phyloP scores from a whole-genome alignment of 2,113 vertebrate species.

The Calidris pygmaea region DNA sequence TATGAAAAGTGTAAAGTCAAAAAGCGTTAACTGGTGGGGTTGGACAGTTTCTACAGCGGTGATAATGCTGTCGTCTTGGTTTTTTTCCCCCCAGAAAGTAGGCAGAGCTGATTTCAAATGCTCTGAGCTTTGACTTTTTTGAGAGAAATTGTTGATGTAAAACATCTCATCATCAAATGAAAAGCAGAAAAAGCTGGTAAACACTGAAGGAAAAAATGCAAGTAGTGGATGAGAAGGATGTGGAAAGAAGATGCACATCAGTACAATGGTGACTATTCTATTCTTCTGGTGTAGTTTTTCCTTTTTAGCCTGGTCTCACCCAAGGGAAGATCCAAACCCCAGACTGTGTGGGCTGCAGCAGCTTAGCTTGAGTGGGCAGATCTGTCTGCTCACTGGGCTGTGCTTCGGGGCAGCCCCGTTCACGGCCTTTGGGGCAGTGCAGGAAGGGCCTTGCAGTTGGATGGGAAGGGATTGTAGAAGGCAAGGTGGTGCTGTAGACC shows the following conservation, averaged over 20 bases:
- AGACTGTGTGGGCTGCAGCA: fast-evolving
- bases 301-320: background rate
- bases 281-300: background rate
- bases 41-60: background rate
- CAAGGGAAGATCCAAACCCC: background rate
- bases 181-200: background rate
- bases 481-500: background rate
- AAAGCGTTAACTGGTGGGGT: background rate
- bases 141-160: background rate
- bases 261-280: background rate
- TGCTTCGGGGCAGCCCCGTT: background rate
- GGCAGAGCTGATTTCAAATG: background rate
- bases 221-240: background rate
- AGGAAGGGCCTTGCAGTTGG: background rate
- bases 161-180: background rate
- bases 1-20: background rate
- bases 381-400: background rate
- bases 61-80: background rate
- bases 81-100: background rate
- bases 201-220: background rate
- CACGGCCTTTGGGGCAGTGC: fast-evolving
- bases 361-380: background rate
- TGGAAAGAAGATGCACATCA: background rate
- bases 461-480: background rate
- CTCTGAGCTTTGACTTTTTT: background rate